Conservation (phyloP, 1,140 invertebrate species). For the Sweltsa coloradensis region DNA sequence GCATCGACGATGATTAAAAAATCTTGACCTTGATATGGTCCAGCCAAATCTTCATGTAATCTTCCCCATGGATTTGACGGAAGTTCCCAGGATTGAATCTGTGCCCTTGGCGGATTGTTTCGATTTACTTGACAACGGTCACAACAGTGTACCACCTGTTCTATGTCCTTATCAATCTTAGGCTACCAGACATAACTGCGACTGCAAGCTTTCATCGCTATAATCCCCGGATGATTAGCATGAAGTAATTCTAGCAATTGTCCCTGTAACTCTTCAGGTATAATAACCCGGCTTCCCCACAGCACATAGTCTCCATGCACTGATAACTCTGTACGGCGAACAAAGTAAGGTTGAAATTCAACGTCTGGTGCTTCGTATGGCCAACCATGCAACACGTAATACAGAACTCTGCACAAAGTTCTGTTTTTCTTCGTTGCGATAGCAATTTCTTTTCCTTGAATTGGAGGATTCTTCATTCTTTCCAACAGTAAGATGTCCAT, state of each 20-base stretch:
- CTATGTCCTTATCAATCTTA: constrained; percentile 32
- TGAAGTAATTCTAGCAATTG: constrained; percentile 24
- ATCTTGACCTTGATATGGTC: constrained; percentile 18
- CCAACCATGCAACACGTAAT: constrained; percentile 5
- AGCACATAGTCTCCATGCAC: constrained; percentile 6
- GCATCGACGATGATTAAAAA: constrained; percentile 26
- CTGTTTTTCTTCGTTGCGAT: constrained; percentile 4
- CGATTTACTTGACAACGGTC: constrained; percentile 25
- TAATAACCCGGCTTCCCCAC: constrained; percentile 16
- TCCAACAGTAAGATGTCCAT: constrained; percentile 10
- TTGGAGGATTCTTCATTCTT: constrained; percentile 2
- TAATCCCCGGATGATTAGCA: constrained; percentile 34
- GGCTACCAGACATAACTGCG: constrained; percentile 39
- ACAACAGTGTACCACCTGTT: constrained; percentile 30
- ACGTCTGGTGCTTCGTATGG: constrained; percentile 1
- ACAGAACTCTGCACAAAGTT: constrained; percentile 9
- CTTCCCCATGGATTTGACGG: constrained; percentile 12
- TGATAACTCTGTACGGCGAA: not conserved
- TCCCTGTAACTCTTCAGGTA: constrained; percentile 25
- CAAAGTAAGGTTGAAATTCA: not conserved
- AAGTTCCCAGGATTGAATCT: too few relatives aligned
- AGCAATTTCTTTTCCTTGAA: constrained; percentile 4
- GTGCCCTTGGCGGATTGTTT: constrained; percentile 8
- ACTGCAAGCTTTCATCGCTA: constrained; percentile 38
- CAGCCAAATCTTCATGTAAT: constrained; percentile 26